Conservation (phyloP, 2,888 invertebrate genomes). For the Sphaeridia pumilis region DNA sequence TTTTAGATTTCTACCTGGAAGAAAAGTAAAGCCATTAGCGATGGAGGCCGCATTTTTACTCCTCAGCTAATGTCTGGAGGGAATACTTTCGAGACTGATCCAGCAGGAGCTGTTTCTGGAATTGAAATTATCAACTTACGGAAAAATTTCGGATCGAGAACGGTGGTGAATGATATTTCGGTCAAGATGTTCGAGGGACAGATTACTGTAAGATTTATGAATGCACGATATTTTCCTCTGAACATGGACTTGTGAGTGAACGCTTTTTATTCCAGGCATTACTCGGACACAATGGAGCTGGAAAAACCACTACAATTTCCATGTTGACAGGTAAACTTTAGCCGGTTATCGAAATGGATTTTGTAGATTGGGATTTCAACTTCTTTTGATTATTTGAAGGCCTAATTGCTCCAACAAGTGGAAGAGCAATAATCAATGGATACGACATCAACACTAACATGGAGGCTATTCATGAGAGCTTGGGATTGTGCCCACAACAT, state of each 20-base stretch:
- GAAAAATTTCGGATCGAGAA: conserved; percentile 38
- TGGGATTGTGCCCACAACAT: conserved; percentile 87
- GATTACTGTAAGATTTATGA: conserved; percentile 48
- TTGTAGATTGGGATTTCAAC: neutral
- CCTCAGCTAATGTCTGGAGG: too few relatives aligned
- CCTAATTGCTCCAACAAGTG: conserved; percentile 57
- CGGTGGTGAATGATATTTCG: conserved; percentile 52
- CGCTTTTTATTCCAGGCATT: conserved; percentile 44
- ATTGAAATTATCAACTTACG: conserved; percentile 38
- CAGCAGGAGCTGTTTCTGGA: conserved; percentile 38
- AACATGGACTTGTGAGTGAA: neutral
- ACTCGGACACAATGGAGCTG: conserved; percentile 78
- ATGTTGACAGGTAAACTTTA: conserved; percentile 49
- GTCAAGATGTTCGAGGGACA: conserved; percentile 68
- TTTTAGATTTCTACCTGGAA: too few relatives aligned
- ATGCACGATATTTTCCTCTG: too few relatives aligned
- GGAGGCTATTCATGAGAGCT: conserved; percentile 53
- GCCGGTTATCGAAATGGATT: neutral
- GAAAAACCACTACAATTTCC: conserved; percentile 67
- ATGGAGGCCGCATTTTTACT: too few relatives aligned
- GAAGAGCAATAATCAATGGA: conserved; percentile 59
- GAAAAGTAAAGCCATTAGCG: too few relatives aligned
- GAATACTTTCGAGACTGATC: conserved; percentile 40
- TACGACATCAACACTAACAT: conserved; percentile 56
- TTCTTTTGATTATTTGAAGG: conserved; percentile 44